Evolutionary conservation across 1,140 invertebrate species (phyloP).

Genomic region (Pissodes strobi): DNA sequence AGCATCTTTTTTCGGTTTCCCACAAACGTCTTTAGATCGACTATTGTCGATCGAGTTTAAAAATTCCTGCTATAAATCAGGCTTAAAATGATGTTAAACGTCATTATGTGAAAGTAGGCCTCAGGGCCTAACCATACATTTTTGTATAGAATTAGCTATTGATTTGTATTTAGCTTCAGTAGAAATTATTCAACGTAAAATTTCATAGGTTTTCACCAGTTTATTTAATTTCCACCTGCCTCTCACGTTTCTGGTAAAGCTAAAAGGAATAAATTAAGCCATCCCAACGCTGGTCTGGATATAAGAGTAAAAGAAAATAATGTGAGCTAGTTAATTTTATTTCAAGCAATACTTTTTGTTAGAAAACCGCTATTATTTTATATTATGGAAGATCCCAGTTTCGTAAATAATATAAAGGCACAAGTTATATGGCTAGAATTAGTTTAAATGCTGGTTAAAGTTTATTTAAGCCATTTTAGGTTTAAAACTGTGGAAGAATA

Average conservation of each 20-base stretch:
- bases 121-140: too few relatives aligned
- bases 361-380: conserved; percentile 48
- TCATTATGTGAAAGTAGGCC: too few relatives aligned
- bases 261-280: not conserved
- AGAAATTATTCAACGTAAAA: too few relatives aligned
- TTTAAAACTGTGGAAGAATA: conserved; percentile 32
- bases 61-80: too few relatives aligned
- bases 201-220: too few relatives aligned
- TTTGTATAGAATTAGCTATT: too few relatives aligned
- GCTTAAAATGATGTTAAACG: too few relatives aligned
- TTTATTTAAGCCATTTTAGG: conserved; percentile 43
- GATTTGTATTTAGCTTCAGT: too few relatives aligned
- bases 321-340: conserved; percentile 46
- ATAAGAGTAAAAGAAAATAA: conserved; percentile 42
- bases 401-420: conserved; percentile 38
- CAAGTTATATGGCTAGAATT: conserved; percentile 45
- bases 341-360: conserved; percentile 36
- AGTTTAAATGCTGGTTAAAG: conserved; percentile 45
- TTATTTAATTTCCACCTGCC: not conserved
- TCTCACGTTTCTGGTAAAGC: not conserved
- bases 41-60: too few relatives aligned
- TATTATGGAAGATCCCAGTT: conserved; percentile 39
- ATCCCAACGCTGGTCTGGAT: not conserved
- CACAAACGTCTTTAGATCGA: too few relatives aligned
- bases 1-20: too few relatives aligned